Conservation (phyloP, 2,113 vertebrate genomes). For the Okapia johnstoni region DNA sequence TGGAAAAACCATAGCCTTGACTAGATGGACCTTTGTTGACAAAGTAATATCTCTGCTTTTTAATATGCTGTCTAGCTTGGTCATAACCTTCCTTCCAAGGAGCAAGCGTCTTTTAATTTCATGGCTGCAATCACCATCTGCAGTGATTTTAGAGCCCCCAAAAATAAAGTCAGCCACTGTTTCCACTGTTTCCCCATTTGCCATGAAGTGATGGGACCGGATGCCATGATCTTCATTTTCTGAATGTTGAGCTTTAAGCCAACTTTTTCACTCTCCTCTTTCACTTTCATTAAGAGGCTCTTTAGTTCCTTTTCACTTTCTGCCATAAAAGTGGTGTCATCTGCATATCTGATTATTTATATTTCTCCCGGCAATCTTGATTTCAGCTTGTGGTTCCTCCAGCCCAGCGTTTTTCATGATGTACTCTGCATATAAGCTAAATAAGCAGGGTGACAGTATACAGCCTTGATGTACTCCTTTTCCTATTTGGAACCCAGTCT, state of each 20-base stretch:
- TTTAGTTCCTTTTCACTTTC: not conserved
- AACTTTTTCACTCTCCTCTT: not conserved
- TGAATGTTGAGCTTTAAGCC: not conserved
- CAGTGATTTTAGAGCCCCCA: not conserved
- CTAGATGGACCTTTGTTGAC: not conserved
- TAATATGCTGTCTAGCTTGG: not conserved
- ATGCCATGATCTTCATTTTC: not conserved
- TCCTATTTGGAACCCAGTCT: not conserved
- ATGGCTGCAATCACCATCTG: not conserved
- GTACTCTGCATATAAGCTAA: not conserved
- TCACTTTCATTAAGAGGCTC: not conserved
- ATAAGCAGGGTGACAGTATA: not conserved
- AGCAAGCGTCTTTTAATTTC: not conserved
- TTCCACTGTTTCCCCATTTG: not conserved
- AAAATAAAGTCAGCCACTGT: not conserved
- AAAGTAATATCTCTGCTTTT: not conserved
- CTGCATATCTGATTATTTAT: not conserved
- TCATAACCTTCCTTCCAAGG: not conserved
- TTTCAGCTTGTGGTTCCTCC: not conserved
- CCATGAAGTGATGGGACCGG: fast-evolving
- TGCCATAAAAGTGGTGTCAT: not conserved
- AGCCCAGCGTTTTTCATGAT: not conserved
- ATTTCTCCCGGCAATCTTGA: not conserved
- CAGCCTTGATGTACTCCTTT: not conserved
- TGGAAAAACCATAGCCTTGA: not conserved